phyloP scores from a whole-genome alignment of 2,113 vertebrate species.

The Indri indri region DNA sequence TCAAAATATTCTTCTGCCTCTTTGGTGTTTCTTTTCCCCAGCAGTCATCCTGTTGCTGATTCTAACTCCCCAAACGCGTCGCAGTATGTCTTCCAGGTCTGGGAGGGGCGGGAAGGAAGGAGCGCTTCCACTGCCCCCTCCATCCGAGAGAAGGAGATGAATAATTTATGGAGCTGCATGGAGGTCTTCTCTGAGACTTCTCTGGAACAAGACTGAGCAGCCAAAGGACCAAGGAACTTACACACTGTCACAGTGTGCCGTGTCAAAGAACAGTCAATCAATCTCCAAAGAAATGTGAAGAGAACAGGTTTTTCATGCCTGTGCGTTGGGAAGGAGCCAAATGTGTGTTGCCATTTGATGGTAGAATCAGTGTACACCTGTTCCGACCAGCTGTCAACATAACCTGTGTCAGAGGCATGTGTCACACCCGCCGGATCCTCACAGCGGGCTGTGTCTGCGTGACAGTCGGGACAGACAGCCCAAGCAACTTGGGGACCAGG shows the following conservation, averaged over 20 bases:
- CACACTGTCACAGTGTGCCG: conserved; percentile 79
- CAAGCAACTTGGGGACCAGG: conserved; percentile 85
- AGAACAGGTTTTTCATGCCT: conserved; percentile 91
- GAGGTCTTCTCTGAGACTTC: conserved; percentile 72
- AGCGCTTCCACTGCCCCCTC: not conserved
- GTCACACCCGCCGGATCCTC: conserved; percentile 80
- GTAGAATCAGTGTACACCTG: conserved; percentile 95
- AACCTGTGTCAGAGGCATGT: conserved; percentile 90
- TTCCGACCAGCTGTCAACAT: conserved; percentile 93
- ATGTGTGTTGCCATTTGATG: conserved; percentile 90
- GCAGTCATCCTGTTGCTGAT: not conserved
- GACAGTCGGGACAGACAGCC: conserved; percentile 87
- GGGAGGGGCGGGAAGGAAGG: not conserved
- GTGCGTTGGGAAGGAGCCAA: conserved; percentile 92
- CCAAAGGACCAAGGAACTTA: conserved; percentile 79
- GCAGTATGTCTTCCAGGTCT: conserved; percentile 29
- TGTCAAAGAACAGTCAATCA: conserved; percentile 88
- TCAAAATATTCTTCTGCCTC: not conserved
- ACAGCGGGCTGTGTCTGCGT: conserved; percentile 81
- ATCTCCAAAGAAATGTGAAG: conserved; percentile 84
- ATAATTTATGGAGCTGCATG: conserved; percentile 73
- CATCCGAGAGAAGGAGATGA: conserved; percentile 41
- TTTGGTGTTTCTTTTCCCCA: not conserved
- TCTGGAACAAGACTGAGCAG: not conserved
- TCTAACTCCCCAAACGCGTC: conserved; percentile 12